Percentiles rank a stretch among this genome's conserved stretches.
These are phyloP conservation scores for Nudaria mundana DNA, from an alignment of 2,888 invertebrate species.

Conservation along the genomic window DNA sequence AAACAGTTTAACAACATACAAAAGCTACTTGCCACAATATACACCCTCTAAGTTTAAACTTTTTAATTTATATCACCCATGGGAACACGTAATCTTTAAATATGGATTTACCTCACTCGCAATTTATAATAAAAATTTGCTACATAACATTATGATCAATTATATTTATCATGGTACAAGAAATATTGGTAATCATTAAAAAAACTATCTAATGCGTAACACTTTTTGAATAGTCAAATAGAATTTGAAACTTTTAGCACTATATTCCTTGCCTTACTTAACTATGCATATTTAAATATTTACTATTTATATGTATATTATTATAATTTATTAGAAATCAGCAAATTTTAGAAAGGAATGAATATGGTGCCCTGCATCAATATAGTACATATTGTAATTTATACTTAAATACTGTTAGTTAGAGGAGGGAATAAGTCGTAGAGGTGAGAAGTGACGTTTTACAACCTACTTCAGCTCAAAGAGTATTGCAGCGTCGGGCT, in stretches of 20 bases:
- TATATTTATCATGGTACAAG: slow-evolving; percentile 21
- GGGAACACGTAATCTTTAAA: slow-evolving; percentile 59
- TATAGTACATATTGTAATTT: slow-evolving; percentile 29
- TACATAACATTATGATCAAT: slow-evolving; percentile 30
- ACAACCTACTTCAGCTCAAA: no score
- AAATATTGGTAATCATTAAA: slow-evolving; percentile 42
- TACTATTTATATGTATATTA: slow-evolving; percentile 32
- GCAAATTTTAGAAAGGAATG: slow-evolving; percentile 40
- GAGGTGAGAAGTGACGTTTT: no score
- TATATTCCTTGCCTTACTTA: slow-evolving; percentile 41
- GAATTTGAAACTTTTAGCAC: slow-evolving; percentile 48
- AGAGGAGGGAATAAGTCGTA: no score
- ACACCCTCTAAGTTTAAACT: slow-evolving; percentile 60
- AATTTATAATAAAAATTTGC: slow-evolving; percentile 46
- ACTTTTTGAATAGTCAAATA: slow-evolving; percentile 21
- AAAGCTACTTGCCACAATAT: slow-evolving; percentile 73
- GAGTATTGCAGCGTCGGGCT: no score
- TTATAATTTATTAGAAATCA: slow-evolving; percentile 28
- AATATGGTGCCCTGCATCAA: slow-evolving; percentile 37
- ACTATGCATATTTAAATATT: slow-evolving; percentile 34
- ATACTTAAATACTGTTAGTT: no score
- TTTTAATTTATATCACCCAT: slow-evolving; percentile 67
- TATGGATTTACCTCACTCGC: slow-evolving; percentile 53
- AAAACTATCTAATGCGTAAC: slow-evolving; percentile 36
- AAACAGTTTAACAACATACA: slow-evolving; percentile 79